These are phyloP conservation scores for Acestrorhynchus altus DNA, from an alignment of 2,797 vertebrate species.

Conservation along the genomic window DNA sequence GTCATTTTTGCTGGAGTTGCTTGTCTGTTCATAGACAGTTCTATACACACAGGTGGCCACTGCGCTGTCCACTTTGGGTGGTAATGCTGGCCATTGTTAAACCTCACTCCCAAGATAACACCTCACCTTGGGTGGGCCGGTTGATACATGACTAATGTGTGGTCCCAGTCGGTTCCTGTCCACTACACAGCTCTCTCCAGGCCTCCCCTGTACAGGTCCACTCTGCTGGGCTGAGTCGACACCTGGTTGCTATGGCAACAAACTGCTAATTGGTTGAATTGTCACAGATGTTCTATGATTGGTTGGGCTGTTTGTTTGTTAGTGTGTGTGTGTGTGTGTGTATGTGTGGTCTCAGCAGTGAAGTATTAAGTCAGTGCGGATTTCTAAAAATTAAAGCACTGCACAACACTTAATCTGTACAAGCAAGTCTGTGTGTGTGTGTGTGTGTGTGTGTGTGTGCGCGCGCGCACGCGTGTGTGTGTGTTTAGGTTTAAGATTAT, in stretches of 20 bases:
- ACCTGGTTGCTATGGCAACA: slow-evolving; percentile 43
- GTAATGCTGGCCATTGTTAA: too few species aligned
- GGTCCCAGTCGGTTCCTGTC: too few species aligned
- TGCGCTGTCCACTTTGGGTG: too few species aligned
- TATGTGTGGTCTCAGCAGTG: neutral
- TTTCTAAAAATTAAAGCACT: slow-evolving; percentile 4
- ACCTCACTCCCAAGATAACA: too few species aligned
- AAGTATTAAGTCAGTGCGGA: neutral
- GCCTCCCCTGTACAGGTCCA: neutral
- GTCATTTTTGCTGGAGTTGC: too few species aligned
- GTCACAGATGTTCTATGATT: slow-evolving; percentile 10
- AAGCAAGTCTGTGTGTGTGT: neutral
- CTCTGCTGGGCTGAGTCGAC: neutral
- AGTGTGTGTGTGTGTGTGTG: neutral
- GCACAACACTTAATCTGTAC: neutral
- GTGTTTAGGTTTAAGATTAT: neutral
- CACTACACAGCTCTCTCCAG: neutral
- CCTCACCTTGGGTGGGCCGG: too few species aligned
- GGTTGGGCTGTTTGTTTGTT: neutral
- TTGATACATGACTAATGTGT: too few species aligned
- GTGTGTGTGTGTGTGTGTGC: slow-evolving; percentile 1
- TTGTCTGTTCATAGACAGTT: too few species aligned
- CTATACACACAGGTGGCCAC: too few species aligned
- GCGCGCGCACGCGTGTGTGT: slow-evolving; percentile 3
- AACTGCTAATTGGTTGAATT: slow-evolving; percentile 46